Percentiles rank a stretch among this genome's conserved stretches.
Conservation (phyloP, 2,888 invertebrate genomes). For the Troglohyphantes excavatus region DNA sequence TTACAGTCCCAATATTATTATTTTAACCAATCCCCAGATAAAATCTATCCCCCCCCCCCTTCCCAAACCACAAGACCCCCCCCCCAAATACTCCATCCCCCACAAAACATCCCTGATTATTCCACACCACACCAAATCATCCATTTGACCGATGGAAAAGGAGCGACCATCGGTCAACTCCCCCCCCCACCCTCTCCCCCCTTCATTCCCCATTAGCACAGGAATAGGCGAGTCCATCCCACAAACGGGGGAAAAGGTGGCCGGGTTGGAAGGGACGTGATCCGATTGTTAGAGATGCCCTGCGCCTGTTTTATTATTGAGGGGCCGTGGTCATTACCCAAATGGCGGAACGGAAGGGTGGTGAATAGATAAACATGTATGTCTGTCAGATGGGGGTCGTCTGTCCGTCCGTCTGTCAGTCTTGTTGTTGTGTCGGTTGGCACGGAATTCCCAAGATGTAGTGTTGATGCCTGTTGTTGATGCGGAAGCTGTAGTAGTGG, state of each 20-base stretch:
- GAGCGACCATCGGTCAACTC: background rate
- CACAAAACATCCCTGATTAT: background rate
- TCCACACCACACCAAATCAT: background rate
- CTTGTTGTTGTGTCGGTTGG: background rate
- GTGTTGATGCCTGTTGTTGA: background rate
- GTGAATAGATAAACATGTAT: slow-evolving; percentile 27
- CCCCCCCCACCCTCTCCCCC: background rate
- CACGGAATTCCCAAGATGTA: background rate
- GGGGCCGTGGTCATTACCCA: slow-evolving; percentile 50
- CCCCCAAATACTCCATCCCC: background rate
- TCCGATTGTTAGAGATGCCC: background rate
- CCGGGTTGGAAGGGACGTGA: too few relatives aligned
- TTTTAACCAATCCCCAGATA: background rate
- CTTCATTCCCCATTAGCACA: too few relatives aligned
- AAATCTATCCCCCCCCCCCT: background rate
- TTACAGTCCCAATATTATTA: too few relatives aligned
- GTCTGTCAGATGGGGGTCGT: background rate
- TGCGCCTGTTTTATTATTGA: slow-evolving; percentile 41
- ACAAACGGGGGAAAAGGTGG: too few relatives aligned
- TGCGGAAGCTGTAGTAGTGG: background rate
- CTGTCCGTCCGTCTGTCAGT: background rate
- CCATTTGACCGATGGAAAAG: slow-evolving; percentile 5
- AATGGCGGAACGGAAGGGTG: slow-evolving; percentile 60
- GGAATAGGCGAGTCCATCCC: background rate
- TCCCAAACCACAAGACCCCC: background rate